These are phyloP conservation scores for Blastomussa wellsi DNA, from an alignment of 92 coral and sea anemone species.

Conservation along the genomic window DNA sequence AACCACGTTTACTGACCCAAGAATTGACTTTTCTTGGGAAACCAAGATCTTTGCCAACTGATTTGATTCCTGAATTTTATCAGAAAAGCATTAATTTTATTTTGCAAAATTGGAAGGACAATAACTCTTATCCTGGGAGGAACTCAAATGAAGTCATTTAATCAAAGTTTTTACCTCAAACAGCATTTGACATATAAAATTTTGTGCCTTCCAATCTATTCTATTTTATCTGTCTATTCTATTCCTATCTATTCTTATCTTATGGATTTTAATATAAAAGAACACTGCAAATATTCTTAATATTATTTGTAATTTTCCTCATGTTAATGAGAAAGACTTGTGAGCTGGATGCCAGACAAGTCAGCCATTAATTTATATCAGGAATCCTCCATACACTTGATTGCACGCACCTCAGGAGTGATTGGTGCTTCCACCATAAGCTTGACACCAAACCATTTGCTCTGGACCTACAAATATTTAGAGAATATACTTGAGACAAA, in stretches of 20 bases:
- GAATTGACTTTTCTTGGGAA: background rate
- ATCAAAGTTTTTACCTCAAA: background rate
- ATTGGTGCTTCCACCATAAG: slow-evolving; percentile 88
- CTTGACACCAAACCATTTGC: slow-evolving; percentile 97
- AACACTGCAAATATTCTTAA: background rate
- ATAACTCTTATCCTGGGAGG: too few relatives aligned
- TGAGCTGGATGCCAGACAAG: background rate
- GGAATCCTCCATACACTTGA: slow-evolving; percentile 77
- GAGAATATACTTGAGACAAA: too few relatives aligned
- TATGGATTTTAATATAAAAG: background rate
- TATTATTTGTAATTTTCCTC: background rate
- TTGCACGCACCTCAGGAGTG: slow-evolving; percentile 80
- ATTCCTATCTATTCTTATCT: background rate
- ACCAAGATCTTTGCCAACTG: background rate
- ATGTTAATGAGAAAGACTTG: background rate
- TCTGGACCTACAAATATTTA: slow-evolving; percentile 84
- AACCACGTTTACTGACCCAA: background rate
- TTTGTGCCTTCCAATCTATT: background rate
- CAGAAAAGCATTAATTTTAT: background rate
- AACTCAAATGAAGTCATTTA: background rate
- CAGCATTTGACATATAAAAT: background rate
- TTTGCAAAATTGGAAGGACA: background rate
- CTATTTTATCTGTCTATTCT: background rate
- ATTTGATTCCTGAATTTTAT: background rate
- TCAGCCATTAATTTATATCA: slow-evolving; percentile 13